Evolutionary conservation across 1,140 invertebrate genomes (phyloP), one percentile per base, ranked within the genome.

Genomic region (Zaprionus camerounensis): DNA sequence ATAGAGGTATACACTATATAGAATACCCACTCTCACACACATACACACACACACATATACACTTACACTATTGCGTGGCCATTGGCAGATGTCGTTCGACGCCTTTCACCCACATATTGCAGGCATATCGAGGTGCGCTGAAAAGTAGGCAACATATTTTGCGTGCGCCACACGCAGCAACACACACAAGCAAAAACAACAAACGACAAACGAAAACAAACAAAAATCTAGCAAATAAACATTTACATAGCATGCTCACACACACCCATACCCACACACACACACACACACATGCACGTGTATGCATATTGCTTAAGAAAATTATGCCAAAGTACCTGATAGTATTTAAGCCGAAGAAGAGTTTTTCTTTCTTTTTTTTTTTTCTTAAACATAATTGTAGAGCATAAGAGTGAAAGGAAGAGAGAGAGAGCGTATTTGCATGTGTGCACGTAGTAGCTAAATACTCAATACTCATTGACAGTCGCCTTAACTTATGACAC

Each of bases 261-360:
- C 15, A 31, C 28, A 9, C 17, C 3, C 20, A 46, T 17, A 20
- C 20, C 24, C 56, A 58, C 31, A 58, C 31, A 13, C 56, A 36
- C 17, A 58, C 56, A 20, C 17, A 9, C 56, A 34, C 38, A 24
- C 46, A 38, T 70, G 66, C 63, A 31, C 31, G 58, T 17, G 38
- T 28, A 6, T 55, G 53, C 38, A 24, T 46, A 57, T 64, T 71
- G 72, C 72, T 78, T 78, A 78, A 73, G 71, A 72, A 73, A 90
- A 77, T 65, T 72, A 90, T 90, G 88, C 88, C 88, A 91, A 91
- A 91, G 88, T 91, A 91, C 88, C 88, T 91, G 88, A 91, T 91
- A 91, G 81, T 90, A 87, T 88, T 87, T 88, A 87, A 88, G 84
- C 15, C 13, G 55, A 49, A 58, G 38, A 58, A 66, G 9, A 22